phyloP scores from a whole-genome alignment of 2,888 invertebrate genomes.

The Epinotia demarniana region DNA sequence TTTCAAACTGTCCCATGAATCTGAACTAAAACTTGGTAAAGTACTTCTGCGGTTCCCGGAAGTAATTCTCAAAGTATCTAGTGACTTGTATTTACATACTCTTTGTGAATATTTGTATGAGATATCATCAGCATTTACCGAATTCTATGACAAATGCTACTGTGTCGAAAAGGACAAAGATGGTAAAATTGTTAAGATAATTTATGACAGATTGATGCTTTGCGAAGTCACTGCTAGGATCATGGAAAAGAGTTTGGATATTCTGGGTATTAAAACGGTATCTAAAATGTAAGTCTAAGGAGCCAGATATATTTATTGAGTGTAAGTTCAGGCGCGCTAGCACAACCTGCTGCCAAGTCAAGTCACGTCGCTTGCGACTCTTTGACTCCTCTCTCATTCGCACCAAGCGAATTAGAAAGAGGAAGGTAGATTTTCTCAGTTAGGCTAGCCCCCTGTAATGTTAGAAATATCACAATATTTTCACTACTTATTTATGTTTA shows the following conservation, averaged over 20 bases:
- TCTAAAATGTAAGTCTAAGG: constrained; percentile 90
- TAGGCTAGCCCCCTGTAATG: constrained; percentile 9
- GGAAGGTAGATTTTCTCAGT: not conserved
- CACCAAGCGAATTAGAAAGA: not conserved
- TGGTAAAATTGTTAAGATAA: constrained; percentile 92
- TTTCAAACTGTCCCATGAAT: constrained; percentile 92
- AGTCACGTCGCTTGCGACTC: not conserved
- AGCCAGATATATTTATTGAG: constrained; percentile 40
- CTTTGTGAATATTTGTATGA: constrained; percentile 99
- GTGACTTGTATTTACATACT: constrained; percentile 92
- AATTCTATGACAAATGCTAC: constrained; percentile 99
- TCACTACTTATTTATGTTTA: constrained; percentile 40
- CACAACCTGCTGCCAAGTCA: not conserved
- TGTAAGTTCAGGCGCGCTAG: constrained; percentile 35
- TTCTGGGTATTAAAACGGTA: constrained; percentile 96
- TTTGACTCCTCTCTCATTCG: not conserved
- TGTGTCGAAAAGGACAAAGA: constrained; percentile 96
- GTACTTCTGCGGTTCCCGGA: constrained; percentile 94
- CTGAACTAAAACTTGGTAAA: constrained; percentile 98
- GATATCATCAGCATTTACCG: constrained; percentile 95
- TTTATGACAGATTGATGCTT: constrained; percentile 93
- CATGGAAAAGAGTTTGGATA: constrained; percentile 94
- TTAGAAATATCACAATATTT: constrained; percentile 41
- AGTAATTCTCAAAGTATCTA: constrained; percentile 91
- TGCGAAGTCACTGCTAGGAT: constrained; percentile 96